Evolutionary conservation across 2,113 vertebrate species (phyloP).

Genomic region (Tilapia sparmanii): DNA sequence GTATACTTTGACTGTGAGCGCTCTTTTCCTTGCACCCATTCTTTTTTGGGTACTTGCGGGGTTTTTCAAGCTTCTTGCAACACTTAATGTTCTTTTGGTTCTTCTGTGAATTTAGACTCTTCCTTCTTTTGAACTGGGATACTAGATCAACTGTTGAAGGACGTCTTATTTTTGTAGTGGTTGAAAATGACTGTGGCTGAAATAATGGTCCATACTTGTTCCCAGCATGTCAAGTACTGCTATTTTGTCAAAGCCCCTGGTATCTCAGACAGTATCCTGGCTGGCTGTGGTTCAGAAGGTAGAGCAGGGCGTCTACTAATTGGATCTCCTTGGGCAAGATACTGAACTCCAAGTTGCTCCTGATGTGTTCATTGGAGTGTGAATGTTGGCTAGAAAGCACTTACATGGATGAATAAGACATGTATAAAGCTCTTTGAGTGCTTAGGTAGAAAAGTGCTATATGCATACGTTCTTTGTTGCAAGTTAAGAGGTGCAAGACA

Average conservation of each 20-base stretch:
- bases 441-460: accelerated
- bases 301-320: neutral
- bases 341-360: neutral
- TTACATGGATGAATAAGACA: neutral
- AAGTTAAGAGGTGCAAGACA: neutral
- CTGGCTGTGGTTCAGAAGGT: neutral
- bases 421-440: neutral
- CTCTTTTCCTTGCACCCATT: neutral
- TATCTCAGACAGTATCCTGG: neutral
- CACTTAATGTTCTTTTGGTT: neutral
- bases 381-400: neutral
- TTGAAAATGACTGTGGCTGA: neutral
- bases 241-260: neutral
- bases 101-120: accelerated
- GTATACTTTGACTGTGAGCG: neutral
- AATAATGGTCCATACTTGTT: neutral
- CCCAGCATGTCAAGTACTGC: neutral
- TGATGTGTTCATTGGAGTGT: neutral
- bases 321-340: neutral
- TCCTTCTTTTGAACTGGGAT: neutral
- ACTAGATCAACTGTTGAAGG: neutral
- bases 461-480: neutral
- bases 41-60: neutral
- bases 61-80: neutral
- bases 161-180: neutral